Base-by-base conservation (phyloP, 2,797 vertebrate species). In the Aulostomus chinensis region DNA sequence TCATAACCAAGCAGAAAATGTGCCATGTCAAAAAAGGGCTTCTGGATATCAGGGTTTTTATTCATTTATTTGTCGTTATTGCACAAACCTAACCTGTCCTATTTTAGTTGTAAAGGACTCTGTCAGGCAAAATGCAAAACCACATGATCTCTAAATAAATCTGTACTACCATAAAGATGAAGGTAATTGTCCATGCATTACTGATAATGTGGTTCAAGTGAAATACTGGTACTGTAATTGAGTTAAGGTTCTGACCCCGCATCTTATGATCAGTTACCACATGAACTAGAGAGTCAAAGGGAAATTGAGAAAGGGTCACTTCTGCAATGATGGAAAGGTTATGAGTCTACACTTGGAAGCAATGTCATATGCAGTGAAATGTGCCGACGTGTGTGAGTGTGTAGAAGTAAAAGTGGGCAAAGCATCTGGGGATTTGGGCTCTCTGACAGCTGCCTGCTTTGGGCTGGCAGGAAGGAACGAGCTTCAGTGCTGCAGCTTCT, bases 401-500 rank as follows among this genome's bases (percentile, higher is more conserved):
- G 37, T 6, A 21, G 15, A 49, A 7, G 50, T 11, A 72, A 57
- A 82, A 71, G 60, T 36, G 38, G 60, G 71, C 47, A 64, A 55
- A 55, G 54, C 48, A 50, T 81, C 54, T 50, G 35, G 69, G 71
- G 80, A 86, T 64, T 76, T 50, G 14, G 45, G 68, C 55, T 75
- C 43, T 56, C 47, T 77, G 81, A 80, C 76, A 81, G 77, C 77
- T 52, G 80, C 78, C 59, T 83, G 51, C 73, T 66, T 55, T 74
- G 55, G 52, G 58, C 52, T 74, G 5, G 21, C 70, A 76, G 67
- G 67, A 81, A 69, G 68, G 42, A 69, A 68, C 24, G 57, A 58
- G 56, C 49, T 75, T 76, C 55, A 2, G 48, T 33, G 60, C 76
- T 37, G 76, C 73, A 82, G 79, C 68, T 50, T 78, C 75, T 76